These are phyloP conservation scores for Seriola quinqueradiata DNA, from an alignment of 2,113 vertebrate genomes.

Conservation along the genomic window DNA sequence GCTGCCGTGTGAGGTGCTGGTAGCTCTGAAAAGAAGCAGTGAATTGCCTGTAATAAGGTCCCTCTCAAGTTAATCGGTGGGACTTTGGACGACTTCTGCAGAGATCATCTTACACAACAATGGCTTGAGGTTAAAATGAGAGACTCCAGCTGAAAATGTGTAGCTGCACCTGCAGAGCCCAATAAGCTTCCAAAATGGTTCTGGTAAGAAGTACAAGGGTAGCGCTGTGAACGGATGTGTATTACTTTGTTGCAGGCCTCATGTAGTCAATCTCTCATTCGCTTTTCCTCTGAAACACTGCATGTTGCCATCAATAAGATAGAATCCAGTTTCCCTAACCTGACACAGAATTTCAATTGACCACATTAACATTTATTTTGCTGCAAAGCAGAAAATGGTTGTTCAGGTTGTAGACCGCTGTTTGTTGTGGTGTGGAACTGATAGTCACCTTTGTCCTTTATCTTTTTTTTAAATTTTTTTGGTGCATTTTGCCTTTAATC, in stretches of 20 bases:
- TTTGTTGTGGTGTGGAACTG: too few relatives aligned
- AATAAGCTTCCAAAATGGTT: constrained; percentile 51
- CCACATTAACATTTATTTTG: constrained; percentile 35
- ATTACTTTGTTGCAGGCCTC: constrained; percentile 1
- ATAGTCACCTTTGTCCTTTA: too few relatives aligned
- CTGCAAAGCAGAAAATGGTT: too few relatives aligned
- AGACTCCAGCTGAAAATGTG: constrained; percentile 31
- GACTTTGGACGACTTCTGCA: constrained; percentile 15
- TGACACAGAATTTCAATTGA: constrained; percentile 23
- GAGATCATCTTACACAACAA: constrained; percentile 37
- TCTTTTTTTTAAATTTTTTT: too few relatives aligned
- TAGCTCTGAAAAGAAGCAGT: constrained; percentile 25
- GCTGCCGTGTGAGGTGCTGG: not conserved
- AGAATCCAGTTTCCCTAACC: not conserved
- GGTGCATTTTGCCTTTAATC: too few relatives aligned
- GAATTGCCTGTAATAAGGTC: constrained; percentile 43
- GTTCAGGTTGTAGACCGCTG: too few relatives aligned
- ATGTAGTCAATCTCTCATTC: not conserved
- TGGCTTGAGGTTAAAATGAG: constrained; percentile 42
- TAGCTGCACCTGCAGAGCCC: constrained; percentile 23
- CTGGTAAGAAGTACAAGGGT: constrained; percentile 27
- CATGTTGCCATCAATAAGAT: constrained; percentile 4
- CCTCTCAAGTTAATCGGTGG: constrained; percentile 26
- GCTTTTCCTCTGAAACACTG: not conserved
- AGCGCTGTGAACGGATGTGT: constrained; percentile 32